Conservation (phyloP, 2,113 vertebrate species). For the Limanda limanda region DNA sequence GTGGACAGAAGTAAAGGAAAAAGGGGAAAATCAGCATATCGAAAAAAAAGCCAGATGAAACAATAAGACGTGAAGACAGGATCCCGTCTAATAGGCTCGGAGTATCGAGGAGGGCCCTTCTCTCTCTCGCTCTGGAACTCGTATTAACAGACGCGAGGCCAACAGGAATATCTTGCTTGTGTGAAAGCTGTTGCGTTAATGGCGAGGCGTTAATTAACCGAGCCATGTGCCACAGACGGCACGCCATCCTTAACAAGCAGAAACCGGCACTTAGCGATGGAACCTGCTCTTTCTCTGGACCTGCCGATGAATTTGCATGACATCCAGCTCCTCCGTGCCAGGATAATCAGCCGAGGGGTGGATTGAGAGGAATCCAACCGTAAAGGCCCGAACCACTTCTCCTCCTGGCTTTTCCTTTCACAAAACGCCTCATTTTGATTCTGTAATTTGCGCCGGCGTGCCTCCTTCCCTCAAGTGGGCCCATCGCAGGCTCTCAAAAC, state of each 20-base stretch:
- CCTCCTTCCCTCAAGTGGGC: slow-evolving; percentile 58
- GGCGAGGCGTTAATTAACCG: slow-evolving; percentile 71
- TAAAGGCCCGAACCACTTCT: slow-evolving; percentile 45
- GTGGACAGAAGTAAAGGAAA: slow-evolving; percentile 68
- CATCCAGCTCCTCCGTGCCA: slow-evolving; percentile 62
- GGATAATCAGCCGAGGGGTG: slow-evolving; percentile 67
- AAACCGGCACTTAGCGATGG: slow-evolving; percentile 50
- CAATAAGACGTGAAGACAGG: slow-evolving; percentile 66
- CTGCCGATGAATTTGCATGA: slow-evolving; percentile 61
- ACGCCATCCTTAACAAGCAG: slow-evolving; percentile 60
- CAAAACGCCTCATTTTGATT: slow-evolving; percentile 61
- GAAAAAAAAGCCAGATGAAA: slow-evolving; percentile 78
- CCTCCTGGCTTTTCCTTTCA: slow-evolving; percentile 42
- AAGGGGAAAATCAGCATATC: slow-evolving; percentile 76
- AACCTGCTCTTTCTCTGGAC: slow-evolving; percentile 61
- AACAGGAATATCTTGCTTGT: slow-evolving; percentile 69
- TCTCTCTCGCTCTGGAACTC: slow-evolving; percentile 20
- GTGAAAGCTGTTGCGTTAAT: slow-evolving; percentile 75
- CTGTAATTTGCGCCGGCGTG: slow-evolving; percentile 50
- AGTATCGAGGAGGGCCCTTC: slow-evolving; percentile 68
- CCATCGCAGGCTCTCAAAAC: slow-evolving; percentile 49
- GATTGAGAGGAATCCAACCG: slow-evolving; percentile 66
- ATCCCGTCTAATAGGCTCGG: slow-evolving; percentile 74
- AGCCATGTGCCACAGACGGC: slow-evolving; percentile 66
- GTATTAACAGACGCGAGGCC: slow-evolving; percentile 63